These are phyloP conservation scores for Drosophila quinaria DNA, from an alignment of 2,888 invertebrate species.

Conservation along the genomic window DNA sequence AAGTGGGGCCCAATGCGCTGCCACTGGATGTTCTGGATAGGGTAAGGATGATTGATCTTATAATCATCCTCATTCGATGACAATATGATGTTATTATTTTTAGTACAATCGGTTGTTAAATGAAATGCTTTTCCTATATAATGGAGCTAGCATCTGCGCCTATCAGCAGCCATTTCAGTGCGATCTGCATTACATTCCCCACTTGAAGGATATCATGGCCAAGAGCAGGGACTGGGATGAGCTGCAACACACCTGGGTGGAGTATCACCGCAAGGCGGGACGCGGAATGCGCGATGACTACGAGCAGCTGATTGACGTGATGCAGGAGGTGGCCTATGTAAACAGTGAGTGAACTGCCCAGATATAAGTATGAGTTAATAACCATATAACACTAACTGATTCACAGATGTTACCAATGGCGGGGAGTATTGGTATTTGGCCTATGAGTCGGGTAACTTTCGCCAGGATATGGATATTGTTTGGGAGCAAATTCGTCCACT, in stretches of 20 bases:
- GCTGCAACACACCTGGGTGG: constrained; percentile 94
- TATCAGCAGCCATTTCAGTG: constrained; percentile 94
- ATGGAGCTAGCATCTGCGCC: constrained; percentile 93
- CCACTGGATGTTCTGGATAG: constrained; percentile 93
- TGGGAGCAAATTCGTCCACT: constrained; percentile 95
- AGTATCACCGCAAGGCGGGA: constrained; percentile 95
- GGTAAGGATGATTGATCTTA: constrained; percentile 88
- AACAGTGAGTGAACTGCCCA: constrained; percentile 89
- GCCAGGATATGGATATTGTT: constrained; percentile 92
- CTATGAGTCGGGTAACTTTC: constrained; percentile 92
- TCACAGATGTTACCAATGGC: constrained; percentile 93
- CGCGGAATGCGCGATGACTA: constrained; percentile 92
- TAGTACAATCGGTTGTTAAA: constrained; percentile 94
- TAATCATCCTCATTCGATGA: too few relatives aligned
- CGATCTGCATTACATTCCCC: constrained; percentile 92
- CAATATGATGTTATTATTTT: constrained; percentile 37
- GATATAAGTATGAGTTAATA: too few relatives aligned
- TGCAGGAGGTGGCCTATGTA: constrained; percentile 92
- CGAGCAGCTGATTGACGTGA: constrained; percentile 92
- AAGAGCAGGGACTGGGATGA: constrained; percentile 94
- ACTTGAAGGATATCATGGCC: constrained; percentile 92
- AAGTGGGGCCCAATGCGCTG: constrained; percentile 93
- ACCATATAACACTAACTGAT: constrained; percentile 10
- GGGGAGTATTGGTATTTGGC: constrained; percentile 96
- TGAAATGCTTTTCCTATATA: constrained; percentile 95